phyloP scores from a whole-genome alignment of 2,113 vertebrate species.

The Psophia crepitans region DNA sequence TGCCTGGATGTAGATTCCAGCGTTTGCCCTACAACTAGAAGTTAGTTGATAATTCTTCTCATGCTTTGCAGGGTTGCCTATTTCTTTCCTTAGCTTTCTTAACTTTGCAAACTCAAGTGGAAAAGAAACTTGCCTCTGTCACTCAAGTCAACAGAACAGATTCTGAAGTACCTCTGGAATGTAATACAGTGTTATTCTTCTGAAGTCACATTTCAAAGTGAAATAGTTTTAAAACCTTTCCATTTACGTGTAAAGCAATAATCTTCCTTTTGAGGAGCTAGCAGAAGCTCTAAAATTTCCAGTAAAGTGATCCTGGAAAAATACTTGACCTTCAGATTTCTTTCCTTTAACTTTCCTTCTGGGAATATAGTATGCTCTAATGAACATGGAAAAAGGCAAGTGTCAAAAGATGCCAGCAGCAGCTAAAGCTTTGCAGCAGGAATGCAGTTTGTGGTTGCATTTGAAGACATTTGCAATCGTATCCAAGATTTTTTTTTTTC shows the following conservation, averaged over 20 bases:
- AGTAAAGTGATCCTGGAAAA: slow-evolving; percentile 40
- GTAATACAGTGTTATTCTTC: background rate
- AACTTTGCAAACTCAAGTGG: background rate
- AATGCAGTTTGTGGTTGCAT: background rate
- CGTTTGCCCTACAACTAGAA: background rate
- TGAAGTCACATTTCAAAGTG: slow-evolving; percentile 22
- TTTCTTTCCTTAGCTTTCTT: background rate
- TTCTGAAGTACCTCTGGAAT: background rate
- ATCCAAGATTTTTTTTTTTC: background rate
- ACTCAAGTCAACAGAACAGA: background rate
- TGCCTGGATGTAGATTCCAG: background rate
- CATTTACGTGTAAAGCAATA: background rate
- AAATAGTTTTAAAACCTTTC: background rate
- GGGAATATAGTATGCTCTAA: background rate
- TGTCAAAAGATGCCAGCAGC: slow-evolving; percentile 21
- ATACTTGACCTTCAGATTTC: background rate
- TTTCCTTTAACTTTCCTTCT: slow-evolving; percentile 10
- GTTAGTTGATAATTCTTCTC: background rate
- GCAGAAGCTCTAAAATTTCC: slow-evolving; percentile 23
- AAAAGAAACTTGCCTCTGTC: background rate
- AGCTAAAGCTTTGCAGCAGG: slow-evolving; percentile 28
- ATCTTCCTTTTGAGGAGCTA: background rate
- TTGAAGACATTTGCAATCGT: background rate
- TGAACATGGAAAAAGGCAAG: background rate
- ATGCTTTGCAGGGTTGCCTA: background rate